Evolutionary conservation across 2,888 invertebrate genomes (phyloP).

Genomic region (Aspidiotus rigidus): DNA sequence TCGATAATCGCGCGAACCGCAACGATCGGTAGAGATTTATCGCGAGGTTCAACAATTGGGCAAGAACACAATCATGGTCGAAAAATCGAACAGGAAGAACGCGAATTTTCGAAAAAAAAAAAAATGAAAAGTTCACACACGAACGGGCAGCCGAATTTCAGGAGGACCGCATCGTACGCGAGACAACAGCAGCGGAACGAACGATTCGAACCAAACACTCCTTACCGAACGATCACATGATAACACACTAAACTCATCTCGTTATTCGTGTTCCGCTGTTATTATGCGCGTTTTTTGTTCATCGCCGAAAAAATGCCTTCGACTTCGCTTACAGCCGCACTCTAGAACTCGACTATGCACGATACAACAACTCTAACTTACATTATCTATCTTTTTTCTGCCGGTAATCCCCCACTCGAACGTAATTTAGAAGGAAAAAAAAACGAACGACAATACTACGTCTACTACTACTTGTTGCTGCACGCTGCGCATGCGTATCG

Average conservation of each 20-base stretch:
- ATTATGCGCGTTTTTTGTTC: constrained; percentile 3
- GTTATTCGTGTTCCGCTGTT: not conserved
- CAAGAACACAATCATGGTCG: constrained; percentile 11
- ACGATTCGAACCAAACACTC: not conserved
- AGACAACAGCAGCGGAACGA: too few relatives aligned
- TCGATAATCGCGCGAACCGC: too few relatives aligned
- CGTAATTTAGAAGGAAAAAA: not conserved
- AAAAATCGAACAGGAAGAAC: not conserved
- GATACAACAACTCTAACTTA: too few relatives aligned
- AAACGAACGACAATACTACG: not conserved
- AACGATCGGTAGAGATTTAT: too few relatives aligned
- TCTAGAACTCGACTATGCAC: too few relatives aligned
- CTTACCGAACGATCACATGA: constrained; percentile 15
- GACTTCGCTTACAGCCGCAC: too few relatives aligned
- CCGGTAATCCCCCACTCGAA: constrained; percentile 22
- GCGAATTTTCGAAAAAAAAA: constrained; percentile 2
- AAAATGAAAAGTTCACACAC: not conserved
- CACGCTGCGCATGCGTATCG: constrained; percentile 19
- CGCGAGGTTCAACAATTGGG: not conserved
- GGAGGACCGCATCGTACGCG: too few relatives aligned
- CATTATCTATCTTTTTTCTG: constrained; percentile 9
- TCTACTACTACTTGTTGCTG: constrained; percentile 20
- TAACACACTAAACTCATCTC: constrained; percentile 26
- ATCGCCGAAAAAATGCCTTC: constrained; percentile 27
- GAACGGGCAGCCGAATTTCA: too few relatives aligned